Evolutionary conservation across 2,113 vertebrate species (phyloP).

Genomic region (Nothobranchius furzeri): DNA sequence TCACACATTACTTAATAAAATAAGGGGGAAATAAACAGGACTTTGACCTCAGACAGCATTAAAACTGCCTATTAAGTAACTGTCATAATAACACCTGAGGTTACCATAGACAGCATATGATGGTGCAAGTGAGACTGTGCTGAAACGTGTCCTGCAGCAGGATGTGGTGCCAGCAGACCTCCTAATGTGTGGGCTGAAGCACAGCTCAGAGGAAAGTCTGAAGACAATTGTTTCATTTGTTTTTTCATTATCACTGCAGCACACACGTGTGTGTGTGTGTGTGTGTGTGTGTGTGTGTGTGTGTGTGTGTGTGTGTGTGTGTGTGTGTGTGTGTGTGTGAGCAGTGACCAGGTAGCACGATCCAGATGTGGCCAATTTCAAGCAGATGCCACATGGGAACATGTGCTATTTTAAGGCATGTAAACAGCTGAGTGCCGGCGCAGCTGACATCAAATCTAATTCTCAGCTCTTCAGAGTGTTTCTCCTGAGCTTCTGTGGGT

Average conservation of each 20-base stretch:
- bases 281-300: too few species aligned
- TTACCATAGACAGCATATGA: constrained; percentile 11
- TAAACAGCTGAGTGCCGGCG: constrained; percentile 39
- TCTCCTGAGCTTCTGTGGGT: background rate
- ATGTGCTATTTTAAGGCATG: constrained; percentile 28
- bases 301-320: too few species aligned
- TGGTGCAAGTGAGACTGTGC: constrained; percentile 3
- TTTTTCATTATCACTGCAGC: background rate
- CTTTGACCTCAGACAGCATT: too few species aligned
- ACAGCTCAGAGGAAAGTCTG: background rate
- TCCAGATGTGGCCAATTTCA: constrained; percentile 43
- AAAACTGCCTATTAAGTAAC: background rate
- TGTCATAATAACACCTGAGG: constrained; percentile 5
- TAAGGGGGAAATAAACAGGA: too few species aligned
- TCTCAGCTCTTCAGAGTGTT: constrained; percentile 14
- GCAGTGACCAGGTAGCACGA: constrained; percentile 11
- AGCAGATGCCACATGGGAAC: constrained; percentile 16
- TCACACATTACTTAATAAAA: too few species aligned
- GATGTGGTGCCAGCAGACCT: background rate
- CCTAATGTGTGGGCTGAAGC: background rate
- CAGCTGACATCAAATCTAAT: background rate
- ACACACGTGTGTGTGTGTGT: too few species aligned
- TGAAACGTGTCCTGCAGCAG: constrained; percentile 6
- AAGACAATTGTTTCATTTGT: background rate
- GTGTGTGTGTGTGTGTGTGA: too few species aligned